Base-by-base conservation (phyloP, 2,797 vertebrate species). In the Poecile montanus region DNA sequence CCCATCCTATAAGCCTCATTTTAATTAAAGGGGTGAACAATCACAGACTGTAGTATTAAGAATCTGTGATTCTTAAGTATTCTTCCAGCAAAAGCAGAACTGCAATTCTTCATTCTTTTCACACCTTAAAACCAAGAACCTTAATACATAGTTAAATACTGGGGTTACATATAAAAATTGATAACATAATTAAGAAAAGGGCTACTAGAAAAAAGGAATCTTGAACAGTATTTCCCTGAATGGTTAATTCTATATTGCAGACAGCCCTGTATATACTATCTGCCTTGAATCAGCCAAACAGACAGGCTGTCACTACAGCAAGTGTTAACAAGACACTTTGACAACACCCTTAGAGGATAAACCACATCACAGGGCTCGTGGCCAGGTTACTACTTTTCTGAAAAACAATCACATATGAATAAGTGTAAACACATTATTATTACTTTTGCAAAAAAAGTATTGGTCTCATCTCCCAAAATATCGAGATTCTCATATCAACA, bases 401-500 rank as follows among this genome's bases (percentile, higher is more conserved):
- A 80, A 79, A 94, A 92, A 77, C 21, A 83, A 85, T 27, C 8
- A 36, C 45, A 61, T 10, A 22, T 22, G 44, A 79, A 36, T 16
- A 82, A 11, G 16, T 20, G 61, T 51, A 67, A 91, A 54, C 6
- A 63, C 2, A 76, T 71, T 53, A 65, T 48, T 53, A 63, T 13
- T 89, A 38, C 18, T 45, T 75, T 94, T 78, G 19, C 38, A 48
- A 77, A 88, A 34, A 6, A 71, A 67, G 32, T 23, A 32, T 18
- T 68, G 60, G 56, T 38, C 76, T 70, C n/a, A 32, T 30, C 42
- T 73, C 58, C 62, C 47, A 70, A 26, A 53, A 66, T 54, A 81
- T 0, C 1, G 0, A 81, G 47, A 50, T 45, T 65, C 56, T 78
- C 26, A 50, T 1, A 1, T 44, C 61, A 47, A 50, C 29, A 70